Conservation (phyloP, 1,140 invertebrate species). For the Aleiodes sp. region DNA sequence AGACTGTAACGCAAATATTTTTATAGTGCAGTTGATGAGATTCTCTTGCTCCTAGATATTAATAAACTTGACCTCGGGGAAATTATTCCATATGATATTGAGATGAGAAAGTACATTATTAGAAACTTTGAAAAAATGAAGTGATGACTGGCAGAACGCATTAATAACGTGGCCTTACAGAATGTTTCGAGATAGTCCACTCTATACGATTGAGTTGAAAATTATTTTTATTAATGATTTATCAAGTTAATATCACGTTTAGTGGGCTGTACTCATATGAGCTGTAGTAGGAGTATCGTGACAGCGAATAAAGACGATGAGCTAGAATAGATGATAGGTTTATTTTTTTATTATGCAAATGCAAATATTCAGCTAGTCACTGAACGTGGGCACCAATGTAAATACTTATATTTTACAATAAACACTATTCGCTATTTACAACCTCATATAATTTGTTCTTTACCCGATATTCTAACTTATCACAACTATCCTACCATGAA, state of each 20-base stretch:
- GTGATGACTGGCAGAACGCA: not conserved
- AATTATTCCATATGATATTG: not conserved
- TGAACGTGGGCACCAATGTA: slow-evolving; percentile 64
- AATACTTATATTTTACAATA: slow-evolving; percentile 64
- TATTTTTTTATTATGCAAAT: slow-evolving; percentile 31
- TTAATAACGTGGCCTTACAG: slow-evolving; percentile 1
- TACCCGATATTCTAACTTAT: slow-evolving; percentile 35
- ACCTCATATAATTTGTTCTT: slow-evolving; percentile 62
- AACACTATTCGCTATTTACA: slow-evolving; percentile 63
- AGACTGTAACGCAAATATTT: not conserved
- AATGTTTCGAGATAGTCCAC: not conserved
- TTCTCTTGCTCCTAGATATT: too few species aligned
- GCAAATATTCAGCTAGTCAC: slow-evolving; percentile 63
- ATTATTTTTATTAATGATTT: too few species aligned
- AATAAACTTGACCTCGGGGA: not conserved
- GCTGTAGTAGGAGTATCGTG: too few species aligned
- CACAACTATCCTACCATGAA: slow-evolving; percentile 20
- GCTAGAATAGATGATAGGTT: not conserved
- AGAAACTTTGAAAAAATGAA: too few species aligned
- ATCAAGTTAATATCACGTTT: too few species aligned
- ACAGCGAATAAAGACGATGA: not conserved
- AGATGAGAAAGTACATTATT: not conserved
- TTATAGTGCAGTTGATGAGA: slow-evolving; percentile 17
- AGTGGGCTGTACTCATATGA: too few species aligned
- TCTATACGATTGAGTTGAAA: too few species aligned